Percentiles rank a stretch among this genome's conserved stretches.
Conservation (phyloP, 2,113 vertebrate genomes). For the Alligator sinensis region DNA sequence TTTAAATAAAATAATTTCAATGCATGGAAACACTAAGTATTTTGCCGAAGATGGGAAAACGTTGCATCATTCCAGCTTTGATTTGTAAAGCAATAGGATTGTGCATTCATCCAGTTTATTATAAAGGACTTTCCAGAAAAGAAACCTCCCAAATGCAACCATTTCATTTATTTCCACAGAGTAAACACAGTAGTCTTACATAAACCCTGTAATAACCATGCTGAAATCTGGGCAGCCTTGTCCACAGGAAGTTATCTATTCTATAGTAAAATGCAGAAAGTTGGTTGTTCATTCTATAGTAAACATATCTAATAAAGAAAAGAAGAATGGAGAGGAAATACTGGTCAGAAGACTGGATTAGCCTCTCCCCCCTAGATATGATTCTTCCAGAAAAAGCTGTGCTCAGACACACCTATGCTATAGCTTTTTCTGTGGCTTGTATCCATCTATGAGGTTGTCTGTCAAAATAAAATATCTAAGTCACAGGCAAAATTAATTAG, state of each 20-base stretch:
- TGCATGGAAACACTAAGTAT: neutral
- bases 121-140: neutral
- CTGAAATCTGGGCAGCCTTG: neutral
- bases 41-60: conserved; percentile 14
- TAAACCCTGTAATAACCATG: no score
- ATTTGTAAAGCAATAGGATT: neutral
- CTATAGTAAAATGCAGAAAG: neutral
- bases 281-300: neutral
- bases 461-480: neutral
- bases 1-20: conserved; percentile 54
- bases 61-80: neutral
- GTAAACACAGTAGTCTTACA: neutral
- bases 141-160: neutral
- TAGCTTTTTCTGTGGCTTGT: neutral
- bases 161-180: neutral
- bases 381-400: fast-evolving
- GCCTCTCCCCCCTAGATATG: neutral
- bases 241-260: no score
- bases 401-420: neutral
- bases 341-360: neutral
- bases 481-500: neutral
- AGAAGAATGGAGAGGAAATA: neutral
- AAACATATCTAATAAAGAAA: neutral
- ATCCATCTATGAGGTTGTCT: neutral
- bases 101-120: neutral